Evolutionary conservation across 2,797 vertebrate genomes (phyloP).

Genomic region (Tragelaphus eurycerus): DNA sequence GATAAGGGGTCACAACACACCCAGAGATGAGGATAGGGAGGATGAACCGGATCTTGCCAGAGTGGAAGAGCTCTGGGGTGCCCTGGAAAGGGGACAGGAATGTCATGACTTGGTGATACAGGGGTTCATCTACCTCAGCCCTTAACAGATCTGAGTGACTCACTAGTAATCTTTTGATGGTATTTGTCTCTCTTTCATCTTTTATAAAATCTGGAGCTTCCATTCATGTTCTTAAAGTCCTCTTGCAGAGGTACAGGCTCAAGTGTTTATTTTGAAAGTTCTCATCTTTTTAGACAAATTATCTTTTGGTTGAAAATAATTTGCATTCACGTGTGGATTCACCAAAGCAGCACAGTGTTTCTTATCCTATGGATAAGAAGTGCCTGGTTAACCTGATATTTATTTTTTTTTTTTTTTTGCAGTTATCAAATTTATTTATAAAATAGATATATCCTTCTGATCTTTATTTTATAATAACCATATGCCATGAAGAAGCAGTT

Average conservation of each 20-base stretch:
- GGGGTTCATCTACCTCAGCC: not conserved
- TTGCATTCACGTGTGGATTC: not conserved
- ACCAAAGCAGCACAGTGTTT: not conserved
- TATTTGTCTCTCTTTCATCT: not conserved
- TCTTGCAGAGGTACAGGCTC: not conserved
- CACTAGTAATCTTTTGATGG: not conserved
- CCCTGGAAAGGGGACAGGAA: not conserved
- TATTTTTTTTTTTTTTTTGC: not conserved
- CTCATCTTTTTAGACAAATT: not conserved
- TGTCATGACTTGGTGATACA: not conserved
- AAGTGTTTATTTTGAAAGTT: not conserved
- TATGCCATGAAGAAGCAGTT: not conserved
- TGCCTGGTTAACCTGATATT: not conserved
- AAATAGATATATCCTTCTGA: too few relatives aligned
- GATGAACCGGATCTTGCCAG: not conserved
- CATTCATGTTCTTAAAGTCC: not conserved
- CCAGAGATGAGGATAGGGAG: not conserved
- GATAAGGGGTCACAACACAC: not conserved
- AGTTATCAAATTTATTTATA: too few relatives aligned
- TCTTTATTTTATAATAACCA: not conserved
- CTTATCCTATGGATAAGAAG: not conserved
- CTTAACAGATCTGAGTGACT: not conserved
- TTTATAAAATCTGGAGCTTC: not conserved
- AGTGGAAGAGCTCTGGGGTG: not conserved
- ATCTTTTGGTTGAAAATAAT: not conserved